Conservation (phyloP, 2,797 vertebrate species). For the Malurus leucopterus region DNA sequence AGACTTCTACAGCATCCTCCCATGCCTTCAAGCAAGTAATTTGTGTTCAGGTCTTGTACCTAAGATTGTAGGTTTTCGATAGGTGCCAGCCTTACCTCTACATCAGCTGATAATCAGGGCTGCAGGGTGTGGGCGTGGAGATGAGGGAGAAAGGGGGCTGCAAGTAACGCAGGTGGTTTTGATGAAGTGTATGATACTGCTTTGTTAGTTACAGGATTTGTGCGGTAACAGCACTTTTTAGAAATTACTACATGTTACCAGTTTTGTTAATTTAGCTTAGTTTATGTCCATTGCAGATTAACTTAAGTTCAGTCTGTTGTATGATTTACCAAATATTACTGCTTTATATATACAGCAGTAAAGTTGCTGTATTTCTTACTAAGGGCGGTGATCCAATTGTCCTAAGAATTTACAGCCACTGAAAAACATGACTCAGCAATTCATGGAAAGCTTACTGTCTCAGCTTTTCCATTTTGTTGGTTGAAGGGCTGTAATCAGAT, state of each 20-base stretch:
- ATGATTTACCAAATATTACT: not conserved
- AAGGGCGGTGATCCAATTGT: not conserved
- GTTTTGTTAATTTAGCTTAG: not conserved
- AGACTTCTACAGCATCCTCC: not conserved
- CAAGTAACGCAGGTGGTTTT: not conserved
- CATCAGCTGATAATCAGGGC: not conserved
- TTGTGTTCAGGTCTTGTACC: not conserved
- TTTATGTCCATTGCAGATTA: not conserved
- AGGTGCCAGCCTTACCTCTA: slow-evolving; percentile 4
- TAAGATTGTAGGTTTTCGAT: not conserved
- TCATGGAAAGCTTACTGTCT: not conserved
- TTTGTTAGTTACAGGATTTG: not conserved
- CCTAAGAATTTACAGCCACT: not conserved
- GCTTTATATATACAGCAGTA: not conserved
- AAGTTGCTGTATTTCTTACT: not conserved
- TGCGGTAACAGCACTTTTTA: not conserved
- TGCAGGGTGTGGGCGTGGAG: not conserved
- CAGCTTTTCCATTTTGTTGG: not conserved
- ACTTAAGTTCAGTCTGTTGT: not conserved
- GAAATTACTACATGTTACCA: not conserved
- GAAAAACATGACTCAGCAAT: not conserved
- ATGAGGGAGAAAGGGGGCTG: not conserved
- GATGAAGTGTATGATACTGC: not conserved
- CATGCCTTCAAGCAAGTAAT: fast-evolving
- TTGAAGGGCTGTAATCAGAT: not conserved